A percentile compares a stretch with the other conserved stretches of the same genome.
These are phyloP conservation scores for Eclectus roratus DNA, from an alignment of 2,113 vertebrate species.

Conservation along the genomic window DNA sequence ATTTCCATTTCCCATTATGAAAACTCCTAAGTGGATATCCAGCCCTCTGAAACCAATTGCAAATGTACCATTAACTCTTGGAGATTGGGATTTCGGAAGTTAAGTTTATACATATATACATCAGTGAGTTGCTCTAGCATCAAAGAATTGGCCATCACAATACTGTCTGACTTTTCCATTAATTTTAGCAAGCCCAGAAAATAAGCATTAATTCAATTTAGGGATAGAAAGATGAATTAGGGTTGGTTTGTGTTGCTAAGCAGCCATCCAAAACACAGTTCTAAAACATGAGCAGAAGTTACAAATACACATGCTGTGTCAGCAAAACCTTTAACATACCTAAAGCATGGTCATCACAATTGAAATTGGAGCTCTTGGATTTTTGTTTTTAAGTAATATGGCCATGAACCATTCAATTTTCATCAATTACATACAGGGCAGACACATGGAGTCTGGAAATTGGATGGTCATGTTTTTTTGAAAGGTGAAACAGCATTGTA, in stretches of 20 bases:
- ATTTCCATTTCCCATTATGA: background rate
- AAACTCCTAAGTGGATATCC: background rate
- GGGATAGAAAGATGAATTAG: background rate
- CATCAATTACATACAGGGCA: background rate
- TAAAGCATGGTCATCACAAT: background rate
- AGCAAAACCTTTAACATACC: background rate
- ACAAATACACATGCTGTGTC: background rate
- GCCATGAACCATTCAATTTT: background rate
- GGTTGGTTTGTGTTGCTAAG: background rate
- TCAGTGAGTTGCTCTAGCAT: background rate
- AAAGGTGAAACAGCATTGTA: background rate
- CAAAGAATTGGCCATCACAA: background rate
- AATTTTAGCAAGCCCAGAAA: background rate
- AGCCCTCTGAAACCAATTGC: background rate
- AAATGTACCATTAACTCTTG: background rate
- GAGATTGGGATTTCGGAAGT: background rate
- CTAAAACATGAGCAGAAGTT: background rate
- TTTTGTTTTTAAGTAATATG: background rate
- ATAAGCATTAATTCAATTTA: background rate
- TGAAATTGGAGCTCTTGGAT: background rate
- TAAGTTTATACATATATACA: background rate
- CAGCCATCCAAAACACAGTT: background rate
- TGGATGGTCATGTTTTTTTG: background rate
- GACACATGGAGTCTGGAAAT: background rate
- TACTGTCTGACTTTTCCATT: background rate